phyloP scores from a whole-genome alignment of 2,113 vertebrate species.

The Gambusia affinis region DNA sequence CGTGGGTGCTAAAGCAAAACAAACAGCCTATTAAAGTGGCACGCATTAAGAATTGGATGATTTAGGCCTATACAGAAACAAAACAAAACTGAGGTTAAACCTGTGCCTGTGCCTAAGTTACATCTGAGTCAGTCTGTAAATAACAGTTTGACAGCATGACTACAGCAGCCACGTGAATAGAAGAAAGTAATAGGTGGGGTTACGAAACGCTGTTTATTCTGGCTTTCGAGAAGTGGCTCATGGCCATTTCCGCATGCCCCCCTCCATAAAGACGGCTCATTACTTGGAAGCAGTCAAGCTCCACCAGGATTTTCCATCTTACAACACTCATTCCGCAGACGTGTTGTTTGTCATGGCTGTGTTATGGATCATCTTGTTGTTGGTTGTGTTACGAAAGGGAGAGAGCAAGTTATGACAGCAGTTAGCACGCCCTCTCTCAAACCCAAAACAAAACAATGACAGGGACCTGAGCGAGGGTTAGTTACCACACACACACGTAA shows the following conservation, averaged over 20 bases:
- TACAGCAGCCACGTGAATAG: conserved; percentile 38
- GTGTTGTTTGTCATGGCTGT: conserved; percentile 13
- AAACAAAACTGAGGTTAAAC: neutral
- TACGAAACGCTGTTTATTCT: conserved; percentile 58
- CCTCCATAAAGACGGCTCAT: conserved; percentile 48
- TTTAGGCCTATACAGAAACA: conserved; percentile 1
- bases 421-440: conserved; percentile 12
- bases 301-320: conserved; percentile 45
- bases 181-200: conserved; percentile 37
- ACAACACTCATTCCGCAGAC: conserved; percentile 35
- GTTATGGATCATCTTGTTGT: conserved; percentile 1
- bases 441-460: conserved; percentile 20
- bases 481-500: neutral
- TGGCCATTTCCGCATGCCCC: conserved; percentile 35
- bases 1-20: neutral
- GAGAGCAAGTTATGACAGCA: conserved; percentile 8
- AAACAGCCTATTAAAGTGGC: neutral
- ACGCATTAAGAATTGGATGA: neutral
- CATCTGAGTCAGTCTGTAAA: conserved; percentile 12
- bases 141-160: conserved; percentile 17
- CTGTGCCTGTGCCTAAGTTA: neutral
- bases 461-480: neutral
- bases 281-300: conserved; percentile 37
- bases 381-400: conserved; percentile 23
- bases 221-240: conserved; percentile 34